Conservation (phyloP, 2,797 vertebrate genomes). For the Rhincodon typus region DNA sequence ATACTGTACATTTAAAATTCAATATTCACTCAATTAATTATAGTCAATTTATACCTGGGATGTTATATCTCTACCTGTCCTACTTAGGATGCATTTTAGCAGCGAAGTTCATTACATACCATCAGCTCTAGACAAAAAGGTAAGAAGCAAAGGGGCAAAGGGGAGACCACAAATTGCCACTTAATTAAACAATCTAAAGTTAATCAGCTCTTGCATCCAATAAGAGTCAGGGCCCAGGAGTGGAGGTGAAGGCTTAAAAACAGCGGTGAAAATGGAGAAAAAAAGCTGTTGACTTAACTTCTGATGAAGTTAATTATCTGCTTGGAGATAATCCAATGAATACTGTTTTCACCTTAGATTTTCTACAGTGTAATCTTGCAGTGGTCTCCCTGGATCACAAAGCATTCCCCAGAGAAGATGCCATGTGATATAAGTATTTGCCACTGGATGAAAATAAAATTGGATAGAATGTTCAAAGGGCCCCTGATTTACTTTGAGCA, state of each 20-base stretch:
- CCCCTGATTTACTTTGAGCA: not conserved
- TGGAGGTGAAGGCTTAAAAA: not conserved
- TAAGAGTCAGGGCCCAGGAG: not conserved
- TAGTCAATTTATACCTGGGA: no score
- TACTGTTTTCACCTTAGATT: not conserved
- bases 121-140: not conserved
- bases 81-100: not conserved
- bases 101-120: not conserved
- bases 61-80: no score
- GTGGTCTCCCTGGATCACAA: not conserved
- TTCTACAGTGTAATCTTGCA: not conserved
- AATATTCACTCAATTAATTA: no score
- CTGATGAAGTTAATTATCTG: not conserved
- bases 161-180: not conserved
- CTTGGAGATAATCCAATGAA: not conserved
- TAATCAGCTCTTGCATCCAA: not conserved
- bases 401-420: not conserved
- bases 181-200: not conserved
- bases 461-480: not conserved
- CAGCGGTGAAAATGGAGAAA: not conserved
- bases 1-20: no score
- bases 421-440: not conserved
- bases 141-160: not conserved
- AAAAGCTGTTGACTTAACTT: not conserved
- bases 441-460: not conserved